These are phyloP conservation scores for Neodontobutis hainanensis DNA, from an alignment of 2,113 vertebrate species.

Conservation along the genomic window DNA sequence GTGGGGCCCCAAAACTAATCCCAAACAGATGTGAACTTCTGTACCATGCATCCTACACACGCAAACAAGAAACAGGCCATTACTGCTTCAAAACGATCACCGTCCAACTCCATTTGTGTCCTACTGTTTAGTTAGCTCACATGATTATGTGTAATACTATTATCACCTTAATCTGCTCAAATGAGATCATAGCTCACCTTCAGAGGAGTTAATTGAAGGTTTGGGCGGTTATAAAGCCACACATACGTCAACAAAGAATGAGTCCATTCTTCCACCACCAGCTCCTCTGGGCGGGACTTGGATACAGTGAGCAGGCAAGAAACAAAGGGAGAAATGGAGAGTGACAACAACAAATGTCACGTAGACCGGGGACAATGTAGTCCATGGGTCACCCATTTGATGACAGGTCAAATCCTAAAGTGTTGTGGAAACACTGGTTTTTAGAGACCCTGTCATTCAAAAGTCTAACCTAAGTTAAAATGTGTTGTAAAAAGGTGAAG, in stretches of 20 bases:
- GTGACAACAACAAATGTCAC: constrained; percentile 7
- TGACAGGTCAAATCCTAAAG: not conserved
- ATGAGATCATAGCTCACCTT: constrained; percentile 55
- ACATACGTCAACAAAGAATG: constrained; percentile 33
- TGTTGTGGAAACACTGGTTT: constrained; percentile 60
- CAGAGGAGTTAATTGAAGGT: constrained; percentile 21
- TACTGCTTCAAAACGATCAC: constrained; percentile 32
- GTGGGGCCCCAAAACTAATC: constrained; percentile 62
- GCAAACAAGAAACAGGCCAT: constrained; percentile 40
- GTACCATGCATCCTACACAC: constrained; percentile 37
- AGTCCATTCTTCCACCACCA: not conserved
- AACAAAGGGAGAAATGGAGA: constrained; percentile 6
- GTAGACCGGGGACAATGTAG: constrained; percentile 1
- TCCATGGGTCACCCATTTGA: not conserved
- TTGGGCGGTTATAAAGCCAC: constrained; percentile 33
- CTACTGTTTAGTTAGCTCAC: constrained; percentile 43
- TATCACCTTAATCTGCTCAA: constrained; percentile 46
- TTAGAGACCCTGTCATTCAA: constrained; percentile 11
- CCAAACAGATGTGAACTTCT: constrained; percentile 70
- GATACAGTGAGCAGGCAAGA: constrained; percentile 7
- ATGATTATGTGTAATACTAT: constrained; percentile 50
- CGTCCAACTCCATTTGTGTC: constrained; percentile 42
- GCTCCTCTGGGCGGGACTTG: constrained; percentile 10
- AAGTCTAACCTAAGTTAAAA: not conserved
- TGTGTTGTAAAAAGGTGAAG: not conserved